Conservation (phyloP, 2,113 vertebrate genomes). For the Seriola quinqueradiata region DNA sequence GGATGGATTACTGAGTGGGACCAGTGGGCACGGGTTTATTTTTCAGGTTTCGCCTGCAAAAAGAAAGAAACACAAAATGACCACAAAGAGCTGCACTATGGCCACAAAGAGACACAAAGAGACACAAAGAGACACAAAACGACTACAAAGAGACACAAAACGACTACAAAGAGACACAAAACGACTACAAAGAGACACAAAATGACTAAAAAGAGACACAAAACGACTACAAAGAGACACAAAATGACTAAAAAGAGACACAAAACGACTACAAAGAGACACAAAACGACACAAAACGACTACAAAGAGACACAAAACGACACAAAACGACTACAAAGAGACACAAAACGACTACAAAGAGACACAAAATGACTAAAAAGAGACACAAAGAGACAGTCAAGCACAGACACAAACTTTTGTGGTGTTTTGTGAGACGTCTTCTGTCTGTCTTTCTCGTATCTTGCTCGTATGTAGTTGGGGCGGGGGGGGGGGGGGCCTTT, state of each 20-base stretch:
- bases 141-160: no score
- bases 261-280: background rate
- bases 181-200: no score
- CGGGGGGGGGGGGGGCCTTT: background rate
- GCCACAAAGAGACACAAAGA: background rate
- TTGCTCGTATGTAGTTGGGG: background rate
- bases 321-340: background rate
- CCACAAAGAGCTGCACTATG: background rate
- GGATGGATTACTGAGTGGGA: slow-evolving; percentile 2
- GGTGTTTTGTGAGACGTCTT: no score
- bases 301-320: no score
- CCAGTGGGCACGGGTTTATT: background rate
- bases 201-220: background rate
- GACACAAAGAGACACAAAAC: background rate
- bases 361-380: background rate
- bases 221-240: background rate
- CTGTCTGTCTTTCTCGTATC: background rate
- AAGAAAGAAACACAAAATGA: background rate
- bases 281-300: background rate
- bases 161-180: no score
- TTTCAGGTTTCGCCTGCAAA: background rate
- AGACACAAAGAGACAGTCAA: background rate
- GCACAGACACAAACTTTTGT: no score
- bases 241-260: background rate
- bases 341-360: background rate